These are phyloP conservation scores for Pseudorhombus dupliciocellatus DNA, from an alignment of 2,113 vertebrate genomes.

Conservation along the genomic window DNA sequence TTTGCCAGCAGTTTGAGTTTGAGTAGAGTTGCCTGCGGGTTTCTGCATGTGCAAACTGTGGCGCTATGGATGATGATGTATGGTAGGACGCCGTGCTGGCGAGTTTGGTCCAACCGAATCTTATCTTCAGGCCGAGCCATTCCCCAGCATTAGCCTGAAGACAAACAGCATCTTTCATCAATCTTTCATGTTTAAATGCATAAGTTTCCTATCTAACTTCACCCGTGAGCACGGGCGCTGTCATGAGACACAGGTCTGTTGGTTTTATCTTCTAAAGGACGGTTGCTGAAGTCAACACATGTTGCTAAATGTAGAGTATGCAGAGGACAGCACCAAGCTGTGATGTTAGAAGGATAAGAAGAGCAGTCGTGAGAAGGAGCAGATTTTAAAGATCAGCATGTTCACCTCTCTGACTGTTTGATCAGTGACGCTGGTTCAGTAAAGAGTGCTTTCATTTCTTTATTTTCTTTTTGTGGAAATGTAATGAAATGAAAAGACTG, in stretches of 20 bases:
- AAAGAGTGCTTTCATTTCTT: neutral
- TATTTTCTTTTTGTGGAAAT: neutral
- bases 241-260: slow-evolving; percentile 13
- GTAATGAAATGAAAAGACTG: neutral
- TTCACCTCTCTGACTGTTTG: neutral
- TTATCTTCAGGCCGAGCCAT: slow-evolving; percentile 46
- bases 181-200: slow-evolving; percentile 6
- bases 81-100: neutral
- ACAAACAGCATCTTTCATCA: slow-evolving; percentile 33
- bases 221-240: neutral
- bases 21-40: neutral
- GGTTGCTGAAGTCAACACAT: slow-evolving; percentile 6
- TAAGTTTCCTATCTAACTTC: neutral
- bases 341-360: neutral
- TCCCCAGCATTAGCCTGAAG: slow-evolving; percentile 13
- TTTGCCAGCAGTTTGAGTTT: neutral
- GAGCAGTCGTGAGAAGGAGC: neutral
- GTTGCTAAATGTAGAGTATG: neutral
- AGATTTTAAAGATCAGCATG: neutral
- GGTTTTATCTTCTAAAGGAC: slow-evolving; percentile 3
- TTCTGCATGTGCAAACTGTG: slow-evolving; percentile 33
- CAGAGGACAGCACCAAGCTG: neutral
- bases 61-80: slow-evolving; percentile 59
- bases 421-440: neutral
- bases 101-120: slow-evolving; percentile 32